Evolutionary conservation across 1,140 invertebrate genomes (phyloP).

Genomic region (Pissodes strobi): DNA sequence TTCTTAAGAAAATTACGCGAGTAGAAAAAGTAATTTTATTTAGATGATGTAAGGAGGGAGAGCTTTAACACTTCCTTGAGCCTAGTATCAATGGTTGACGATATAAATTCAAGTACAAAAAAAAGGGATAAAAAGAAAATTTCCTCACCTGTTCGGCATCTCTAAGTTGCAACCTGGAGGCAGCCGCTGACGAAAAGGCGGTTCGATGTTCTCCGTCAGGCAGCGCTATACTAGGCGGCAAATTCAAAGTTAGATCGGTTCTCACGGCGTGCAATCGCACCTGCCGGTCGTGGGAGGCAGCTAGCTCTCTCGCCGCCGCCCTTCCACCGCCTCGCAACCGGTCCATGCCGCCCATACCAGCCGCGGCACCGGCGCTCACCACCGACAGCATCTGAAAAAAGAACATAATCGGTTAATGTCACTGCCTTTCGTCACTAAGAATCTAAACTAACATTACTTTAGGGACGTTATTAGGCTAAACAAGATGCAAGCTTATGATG

Average conservation of each 20-base stretch:
- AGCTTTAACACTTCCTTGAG: too few species aligned
- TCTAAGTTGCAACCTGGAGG: conserved; percentile 64
- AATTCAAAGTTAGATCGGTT: conserved; percentile 66
- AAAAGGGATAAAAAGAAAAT: too few species aligned
- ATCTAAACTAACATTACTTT: too few species aligned
- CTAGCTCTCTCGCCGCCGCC: conserved; percentile 55
- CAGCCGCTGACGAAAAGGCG: conserved; percentile 9
- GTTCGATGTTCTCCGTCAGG: conserved; percentile 72
- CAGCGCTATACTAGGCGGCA: conserved; percentile 69
- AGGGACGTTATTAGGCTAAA: too few species aligned
- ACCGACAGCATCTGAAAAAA: conserved; percentile 67
- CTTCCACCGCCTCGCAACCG: conserved; percentile 55
- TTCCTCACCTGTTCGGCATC: conserved; percentile 64
- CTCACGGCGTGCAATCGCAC: conserved; percentile 64
- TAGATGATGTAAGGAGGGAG: too few species aligned
- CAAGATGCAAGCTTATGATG: too few species aligned
- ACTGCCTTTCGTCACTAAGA: not conserved
- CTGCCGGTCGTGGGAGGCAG: conserved; percentile 60
- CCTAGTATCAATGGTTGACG: too few species aligned
- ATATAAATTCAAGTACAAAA: too few species aligned
- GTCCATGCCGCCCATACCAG: conserved; percentile 58
- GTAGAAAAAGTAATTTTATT: too few species aligned
- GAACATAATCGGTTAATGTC: conserved; percentile 19
- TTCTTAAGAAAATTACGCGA: too few species aligned
- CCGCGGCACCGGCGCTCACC: conserved; percentile 64